These are phyloP conservation scores for Epinephelus coioides DNA, from an alignment of 2,797 vertebrate species.

Conservation along the genomic window DNA sequence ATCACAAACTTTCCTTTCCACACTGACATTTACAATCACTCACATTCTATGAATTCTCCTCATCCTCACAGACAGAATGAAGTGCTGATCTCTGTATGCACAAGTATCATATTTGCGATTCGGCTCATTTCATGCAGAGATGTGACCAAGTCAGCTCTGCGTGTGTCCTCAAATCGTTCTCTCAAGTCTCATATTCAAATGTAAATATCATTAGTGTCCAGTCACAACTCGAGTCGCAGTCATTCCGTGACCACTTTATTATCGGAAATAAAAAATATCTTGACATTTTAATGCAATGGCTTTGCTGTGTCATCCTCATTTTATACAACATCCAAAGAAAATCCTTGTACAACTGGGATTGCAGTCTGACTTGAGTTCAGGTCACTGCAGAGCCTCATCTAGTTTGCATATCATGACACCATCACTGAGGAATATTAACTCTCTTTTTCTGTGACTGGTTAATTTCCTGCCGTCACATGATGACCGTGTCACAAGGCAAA, in stretches of 20 bases:
- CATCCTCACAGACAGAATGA: conserved; percentile 33
- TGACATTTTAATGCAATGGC: conserved; percentile 19
- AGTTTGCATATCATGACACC: background rate
- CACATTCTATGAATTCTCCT: conserved; percentile 20
- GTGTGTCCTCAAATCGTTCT: conserved; percentile 15
- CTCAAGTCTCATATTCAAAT: conserved; percentile 20
- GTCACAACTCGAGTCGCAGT: conserved; percentile 14
- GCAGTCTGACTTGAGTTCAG: too few species aligned
- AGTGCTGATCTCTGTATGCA: conserved; percentile 23
- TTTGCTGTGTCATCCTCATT: background rate
- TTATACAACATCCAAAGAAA: background rate
- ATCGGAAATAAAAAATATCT: conserved; percentile 19
- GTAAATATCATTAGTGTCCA: conserved; percentile 31
- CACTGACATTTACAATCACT: conserved; percentile 40
- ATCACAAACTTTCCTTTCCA: conserved; percentile 53
- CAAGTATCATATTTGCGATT: conserved; percentile 31
- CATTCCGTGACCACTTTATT: background rate
- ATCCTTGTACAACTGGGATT: background rate
- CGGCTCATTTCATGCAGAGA: conserved; percentile 16
- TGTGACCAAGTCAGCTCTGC: conserved; percentile 23
- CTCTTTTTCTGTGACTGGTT: background rate
- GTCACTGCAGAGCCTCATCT: background rate
- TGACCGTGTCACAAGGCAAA: conserved; percentile 9
- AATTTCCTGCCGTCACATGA: conserved; percentile 9
- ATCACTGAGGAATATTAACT: background rate